These are phyloP conservation scores for Microctonus aethiopoides DNA, from an alignment of 2,888 invertebrate genomes.

Conservation along the genomic window DNA sequence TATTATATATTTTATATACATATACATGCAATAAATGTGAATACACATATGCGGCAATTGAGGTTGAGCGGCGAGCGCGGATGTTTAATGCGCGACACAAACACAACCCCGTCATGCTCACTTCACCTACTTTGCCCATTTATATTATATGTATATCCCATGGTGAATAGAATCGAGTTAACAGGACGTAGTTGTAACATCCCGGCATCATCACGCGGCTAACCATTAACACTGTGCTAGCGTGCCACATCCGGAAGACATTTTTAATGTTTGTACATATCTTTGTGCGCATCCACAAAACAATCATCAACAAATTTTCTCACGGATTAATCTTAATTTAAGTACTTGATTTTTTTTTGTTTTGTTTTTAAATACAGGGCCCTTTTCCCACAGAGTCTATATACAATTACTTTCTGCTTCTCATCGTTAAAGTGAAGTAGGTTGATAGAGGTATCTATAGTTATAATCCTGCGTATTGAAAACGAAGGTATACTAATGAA, in stretches of 20 bases:
- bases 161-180: conserved; percentile 36
- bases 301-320: conserved; percentile 35
- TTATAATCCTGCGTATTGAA: neutral
- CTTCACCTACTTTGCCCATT: conserved; percentile 61
- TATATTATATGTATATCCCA: conserved; percentile 54
- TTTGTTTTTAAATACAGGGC: neutral
- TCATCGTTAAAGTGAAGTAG: conserved; percentile 1
- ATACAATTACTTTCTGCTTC: neutral
- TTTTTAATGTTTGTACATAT: conserved; percentile 30
- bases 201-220: neutral
- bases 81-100: conserved; percentile 57
- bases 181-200: conserved; percentile 33
- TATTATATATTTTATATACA: too few relatives aligned
- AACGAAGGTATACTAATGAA: neutral
- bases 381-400: neutral
- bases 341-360: neutral
- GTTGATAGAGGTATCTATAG: neutral
- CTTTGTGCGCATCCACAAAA: conserved; percentile 13
- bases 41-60: too few relatives aligned
- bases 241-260: conserved; percentile 57
- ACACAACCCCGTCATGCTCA: conserved; percentile 40
- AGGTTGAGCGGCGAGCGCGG: conserved; percentile 55
- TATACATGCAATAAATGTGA: too few relatives aligned
- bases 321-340: conserved; percentile 34
- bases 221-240: conserved; percentile 48